Percentiles rank a stretch among this genome's conserved stretches.
Evolutionary conservation across 1,140 invertebrate species (phyloP).

Genomic region (Euura lappo): DNA sequence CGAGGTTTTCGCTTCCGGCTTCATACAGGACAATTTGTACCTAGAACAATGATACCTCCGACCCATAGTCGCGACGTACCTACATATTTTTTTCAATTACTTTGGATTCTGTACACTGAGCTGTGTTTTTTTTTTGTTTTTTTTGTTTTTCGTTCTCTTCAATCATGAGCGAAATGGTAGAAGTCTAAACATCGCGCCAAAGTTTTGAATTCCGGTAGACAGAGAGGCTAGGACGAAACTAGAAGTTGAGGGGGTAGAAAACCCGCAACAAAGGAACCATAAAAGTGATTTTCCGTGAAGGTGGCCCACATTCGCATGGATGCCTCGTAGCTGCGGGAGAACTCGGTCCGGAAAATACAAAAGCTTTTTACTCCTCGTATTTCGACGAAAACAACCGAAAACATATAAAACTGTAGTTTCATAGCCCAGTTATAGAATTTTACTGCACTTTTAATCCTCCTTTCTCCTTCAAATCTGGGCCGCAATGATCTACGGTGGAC

Average conservation of each 20-base stretch:
- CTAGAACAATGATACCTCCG: no score
- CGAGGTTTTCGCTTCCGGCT: no score
- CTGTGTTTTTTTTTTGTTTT: background rate
- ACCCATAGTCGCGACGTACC: no score
- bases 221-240: background rate
- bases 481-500: no score
- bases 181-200: no score
- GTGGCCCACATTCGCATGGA: constrained; percentile 6
- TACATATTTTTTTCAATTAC: no score
- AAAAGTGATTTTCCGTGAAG: background rate
- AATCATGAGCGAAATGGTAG: no score
- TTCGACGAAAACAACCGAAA: background rate
- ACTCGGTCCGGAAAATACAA: background rate
- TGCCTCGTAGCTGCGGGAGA: background rate
- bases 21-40: no score
- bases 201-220: no score
- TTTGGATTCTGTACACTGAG: no score
- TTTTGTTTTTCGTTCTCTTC: background rate
- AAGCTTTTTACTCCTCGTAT: background rate
- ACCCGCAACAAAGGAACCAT: background rate
- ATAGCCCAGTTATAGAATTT: background rate
- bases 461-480: background rate
- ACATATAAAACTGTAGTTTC: background rate
- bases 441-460: background rate
- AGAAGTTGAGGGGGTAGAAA: background rate